Evolutionary conservation across 1,140 invertebrate species (phyloP).

Genomic region (Tetramorium alpestre): DNA sequence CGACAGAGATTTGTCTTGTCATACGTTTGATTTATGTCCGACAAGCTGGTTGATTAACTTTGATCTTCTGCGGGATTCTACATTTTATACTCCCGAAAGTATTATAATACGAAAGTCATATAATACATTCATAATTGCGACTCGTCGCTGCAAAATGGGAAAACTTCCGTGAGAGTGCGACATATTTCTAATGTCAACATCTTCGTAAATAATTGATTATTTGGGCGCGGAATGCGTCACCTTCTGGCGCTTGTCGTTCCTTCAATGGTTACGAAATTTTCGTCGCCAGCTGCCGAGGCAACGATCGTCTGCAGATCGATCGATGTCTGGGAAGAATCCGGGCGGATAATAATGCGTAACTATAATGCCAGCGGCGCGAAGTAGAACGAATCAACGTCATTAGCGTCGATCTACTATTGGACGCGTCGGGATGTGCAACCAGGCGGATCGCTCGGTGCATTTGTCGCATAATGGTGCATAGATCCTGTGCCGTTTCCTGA

Average conservation of each 20-base stretch:
- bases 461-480: conserved; percentile 67
- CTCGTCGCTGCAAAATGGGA: background rate
- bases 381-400: conserved; percentile 78
- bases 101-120: background rate
- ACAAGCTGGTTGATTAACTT: background rate
- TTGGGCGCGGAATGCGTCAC: background rate
- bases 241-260: background rate
- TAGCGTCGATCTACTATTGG: conserved; percentile 68
- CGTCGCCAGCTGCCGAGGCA: conserved; percentile 64
- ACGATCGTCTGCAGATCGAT: conserved; percentile 65
- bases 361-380: conserved; percentile 57
- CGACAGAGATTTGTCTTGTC: conserved; percentile 37
- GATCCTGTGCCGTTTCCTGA: conserved; percentile 31
- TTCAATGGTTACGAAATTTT: conserved; percentile 51
- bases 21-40: conserved; percentile 39
- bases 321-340: conserved; percentile 42
- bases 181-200: background rate
- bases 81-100: background rate
- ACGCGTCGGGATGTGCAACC: conserved; percentile 63
- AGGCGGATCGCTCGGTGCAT: conserved; percentile 44
- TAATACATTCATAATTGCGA: background rate
- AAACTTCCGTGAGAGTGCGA: background rate
- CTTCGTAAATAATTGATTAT: conserved; percentile 37
- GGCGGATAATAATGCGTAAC: conserved; percentile 58
- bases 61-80: background rate